Conservation (phyloP, 2,797 vertebrate genomes). For the Microtus californicus region DNA sequence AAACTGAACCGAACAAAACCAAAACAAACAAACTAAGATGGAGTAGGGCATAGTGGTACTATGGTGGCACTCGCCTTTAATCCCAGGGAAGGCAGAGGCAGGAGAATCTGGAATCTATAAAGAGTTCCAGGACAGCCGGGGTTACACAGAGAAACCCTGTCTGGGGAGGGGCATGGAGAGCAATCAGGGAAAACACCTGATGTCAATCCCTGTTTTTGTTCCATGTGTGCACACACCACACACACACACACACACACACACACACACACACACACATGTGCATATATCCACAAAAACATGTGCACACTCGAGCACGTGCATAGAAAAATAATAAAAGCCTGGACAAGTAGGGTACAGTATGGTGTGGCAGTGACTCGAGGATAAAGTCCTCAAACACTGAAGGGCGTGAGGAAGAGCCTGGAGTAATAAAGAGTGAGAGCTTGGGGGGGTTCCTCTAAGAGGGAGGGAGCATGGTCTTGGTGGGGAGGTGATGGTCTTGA, state of each 20-base stretch:
- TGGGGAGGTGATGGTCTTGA: too few species aligned
- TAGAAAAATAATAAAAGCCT: not conserved
- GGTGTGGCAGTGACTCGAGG: not conserved
- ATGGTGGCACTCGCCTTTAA: too few species aligned
- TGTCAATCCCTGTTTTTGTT: too few species aligned
- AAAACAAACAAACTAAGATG: too few species aligned
- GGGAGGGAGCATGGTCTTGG: not conserved
- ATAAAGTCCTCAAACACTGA: not conserved
- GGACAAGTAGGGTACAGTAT: not conserved
- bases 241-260: too few species aligned
- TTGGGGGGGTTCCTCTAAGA: not conserved
- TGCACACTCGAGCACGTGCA: not conserved
- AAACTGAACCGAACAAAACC: too few species aligned
- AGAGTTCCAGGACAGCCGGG: not conserved
- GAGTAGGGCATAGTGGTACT: too few species aligned
- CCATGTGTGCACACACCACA: not conserved
- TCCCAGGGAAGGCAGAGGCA: too few species aligned
- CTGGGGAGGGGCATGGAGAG: not conserved
- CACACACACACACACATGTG: not conserved
- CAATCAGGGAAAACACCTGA: not conserved
- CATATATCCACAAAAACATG: not conserved
- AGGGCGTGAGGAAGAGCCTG: not conserved
- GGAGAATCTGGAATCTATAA: too few species aligned
- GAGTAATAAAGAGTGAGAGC: not conserved
- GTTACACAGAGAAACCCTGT: not conserved